phyloP scores from a whole-genome alignment of 2,888 invertebrate genomes.

The Deilephila porcellus region DNA sequence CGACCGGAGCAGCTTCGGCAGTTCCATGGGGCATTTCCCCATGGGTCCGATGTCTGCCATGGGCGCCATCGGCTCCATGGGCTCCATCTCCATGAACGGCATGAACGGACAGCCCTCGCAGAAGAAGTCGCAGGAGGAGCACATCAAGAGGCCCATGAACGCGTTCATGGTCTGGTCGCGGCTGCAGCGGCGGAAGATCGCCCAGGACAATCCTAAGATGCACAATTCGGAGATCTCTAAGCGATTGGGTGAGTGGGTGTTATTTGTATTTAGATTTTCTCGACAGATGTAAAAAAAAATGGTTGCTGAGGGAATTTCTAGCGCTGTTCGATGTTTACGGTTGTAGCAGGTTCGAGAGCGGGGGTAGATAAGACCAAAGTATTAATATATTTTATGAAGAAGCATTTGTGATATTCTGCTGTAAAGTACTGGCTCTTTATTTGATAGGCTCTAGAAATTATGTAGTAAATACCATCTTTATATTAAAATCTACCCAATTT shows the following conservation, averaged over 20 bases:
- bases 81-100: conserved; percentile 74
- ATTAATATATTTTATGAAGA: too few relatives aligned
- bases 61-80: conserved; percentile 84
- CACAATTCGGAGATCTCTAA: conserved; percentile 99
- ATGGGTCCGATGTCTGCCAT: conserved; percentile 84
- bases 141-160: conserved; percentile 99
- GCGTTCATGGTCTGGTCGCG: conserved; percentile 99
- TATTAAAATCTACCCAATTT: too few relatives aligned
- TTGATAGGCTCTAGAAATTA: too few relatives aligned
- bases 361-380: too few relatives aligned
- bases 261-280: neutral
- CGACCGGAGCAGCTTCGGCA: conserved; percentile 86
- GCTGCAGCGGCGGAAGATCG: conserved; percentile 96
- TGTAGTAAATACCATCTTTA: too few relatives aligned
- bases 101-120: conserved; percentile 83
- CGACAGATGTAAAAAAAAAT: too few relatives aligned
- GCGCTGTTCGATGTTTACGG: too few relatives aligned
- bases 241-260: conserved; percentile 89
- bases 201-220: conserved; percentile 99
- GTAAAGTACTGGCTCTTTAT: too few relatives aligned
- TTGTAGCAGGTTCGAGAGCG: too few relatives aligned
- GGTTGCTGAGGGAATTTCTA: too few relatives aligned
- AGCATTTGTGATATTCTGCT: too few relatives aligned
- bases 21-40: conserved; percentile 84
- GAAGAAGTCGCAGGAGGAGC: conserved; percentile 89